A percentile compares a stretch with the other conserved stretches of the same genome.
These are phyloP conservation scores for Tamandua tetradactyla DNA, from an alignment of 2,797 vertebrate species.

Conservation along the genomic window DNA sequence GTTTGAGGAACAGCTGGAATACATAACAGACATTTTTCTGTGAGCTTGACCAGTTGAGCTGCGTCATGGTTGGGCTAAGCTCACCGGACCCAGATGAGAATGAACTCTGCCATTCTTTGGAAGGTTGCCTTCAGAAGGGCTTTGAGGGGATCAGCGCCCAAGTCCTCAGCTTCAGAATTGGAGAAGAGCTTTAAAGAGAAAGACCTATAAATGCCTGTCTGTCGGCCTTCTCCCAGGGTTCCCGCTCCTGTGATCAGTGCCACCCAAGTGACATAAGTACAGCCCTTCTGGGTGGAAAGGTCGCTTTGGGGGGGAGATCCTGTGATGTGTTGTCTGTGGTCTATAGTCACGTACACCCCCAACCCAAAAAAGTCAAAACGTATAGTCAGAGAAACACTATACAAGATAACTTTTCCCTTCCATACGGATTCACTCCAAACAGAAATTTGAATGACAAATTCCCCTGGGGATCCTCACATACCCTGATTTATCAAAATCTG, in stretches of 20 bases:
- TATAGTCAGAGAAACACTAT: not conserved
- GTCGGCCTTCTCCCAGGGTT: not conserved
- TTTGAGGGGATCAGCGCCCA: slow-evolving; percentile 69
- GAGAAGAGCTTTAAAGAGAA: slow-evolving; percentile 63
- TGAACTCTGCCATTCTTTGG: slow-evolving; percentile 81
- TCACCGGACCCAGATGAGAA: slow-evolving; percentile 76
- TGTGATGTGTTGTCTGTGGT: not conserved
- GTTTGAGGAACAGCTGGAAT: slow-evolving; percentile 83
- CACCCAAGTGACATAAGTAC: not conserved
- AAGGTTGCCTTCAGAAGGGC: slow-evolving; percentile 73
- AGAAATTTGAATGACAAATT: slow-evolving; percentile 21
- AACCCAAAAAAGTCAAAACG: slow-evolving; percentile 27
- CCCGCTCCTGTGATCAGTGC: not conserved
- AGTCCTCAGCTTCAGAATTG: slow-evolving; percentile 59
- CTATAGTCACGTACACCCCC: not conserved
- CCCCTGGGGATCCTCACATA: not conserved
- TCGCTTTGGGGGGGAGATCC: not conserved
- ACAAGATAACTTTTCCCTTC: slow-evolving; percentile 21
- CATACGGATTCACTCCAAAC: slow-evolving; percentile 27
- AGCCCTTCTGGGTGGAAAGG: not conserved
- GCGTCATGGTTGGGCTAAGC: slow-evolving; percentile 80
- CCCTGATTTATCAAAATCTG: slow-evolving; percentile 43
- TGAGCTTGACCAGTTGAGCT: slow-evolving; percentile 80
- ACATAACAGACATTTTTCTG: slow-evolving; percentile 82
- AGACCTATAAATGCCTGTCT: slow-evolving; percentile 20